Base-by-base conservation (phyloP, 2,113 vertebrate species). In the Poecilia latipinna region DNA sequence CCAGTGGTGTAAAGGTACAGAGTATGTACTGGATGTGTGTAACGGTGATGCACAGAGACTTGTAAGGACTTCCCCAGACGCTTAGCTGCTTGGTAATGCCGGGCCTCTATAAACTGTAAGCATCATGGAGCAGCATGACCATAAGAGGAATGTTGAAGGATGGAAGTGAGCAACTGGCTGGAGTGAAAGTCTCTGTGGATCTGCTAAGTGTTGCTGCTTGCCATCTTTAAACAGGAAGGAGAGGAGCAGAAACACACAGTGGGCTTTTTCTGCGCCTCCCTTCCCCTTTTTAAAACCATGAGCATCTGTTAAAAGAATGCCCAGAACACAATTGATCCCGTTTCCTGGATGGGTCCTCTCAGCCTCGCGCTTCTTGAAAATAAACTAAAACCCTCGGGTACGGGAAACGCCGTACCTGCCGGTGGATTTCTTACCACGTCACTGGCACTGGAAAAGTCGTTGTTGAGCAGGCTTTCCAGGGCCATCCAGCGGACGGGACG, bases 401-500 rank as follows among this genome's bases (percentile, higher is more conserved):
- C 24, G 61, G 72, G 63, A 63, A 72, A 63, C 19, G 54, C 57
- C 7, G 0, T 13, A 70, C 62, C 64, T 65, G 68, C 29, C 51
- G 10, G 31, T 60, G 37, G 57, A 17, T 4, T 68, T 65, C 96
- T 96, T 85, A 99, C 98, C 96, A 99, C 98, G 77, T 99, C 98
- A 60, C 97, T 98, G 17, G 98, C 97, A 24, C 96, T 98, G 63
- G 97, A 99, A 83, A 99, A 99, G 63, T 99, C 98, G 7, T 98
- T 97, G 93, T 99, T 97, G 42, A 99, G 96, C 86, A 99, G 91
- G 84, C 98, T 99, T 82, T 99, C 98, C 60, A 99, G 95, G 70
- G 98, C 97, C 98, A 99, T 99, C 98, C 98, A 99, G 61, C 98
- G 96, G 26, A 99, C 98, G 0, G 98, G 97, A 19, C 98, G 93